These are phyloP conservation scores for Cnemophilus loriae DNA, from an alignment of 2,113 vertebrate genomes.

Conservation along the genomic window DNA sequence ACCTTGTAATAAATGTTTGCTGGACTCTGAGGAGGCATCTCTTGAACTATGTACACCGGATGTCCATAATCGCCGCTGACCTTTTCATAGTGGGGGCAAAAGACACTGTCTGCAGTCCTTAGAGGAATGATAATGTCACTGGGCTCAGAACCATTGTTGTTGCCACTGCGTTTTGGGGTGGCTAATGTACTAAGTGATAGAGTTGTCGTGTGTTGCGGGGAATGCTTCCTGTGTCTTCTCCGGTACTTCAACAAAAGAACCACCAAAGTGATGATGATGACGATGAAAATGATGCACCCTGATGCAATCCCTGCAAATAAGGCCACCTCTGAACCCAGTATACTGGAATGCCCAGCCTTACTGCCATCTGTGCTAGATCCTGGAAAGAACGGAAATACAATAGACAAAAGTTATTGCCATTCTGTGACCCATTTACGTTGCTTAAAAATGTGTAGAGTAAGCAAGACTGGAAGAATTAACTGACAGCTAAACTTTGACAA, in stretches of 20 bases:
- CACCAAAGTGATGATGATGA: conserved; percentile 98
- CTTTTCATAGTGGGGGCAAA: conserved; percentile 99
- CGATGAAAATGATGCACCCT: conserved; percentile 95
- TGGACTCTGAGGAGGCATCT: conserved; percentile 98
- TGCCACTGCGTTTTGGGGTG: conserved; percentile 92
- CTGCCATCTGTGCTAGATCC: conserved; percentile 79
- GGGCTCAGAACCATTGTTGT: conserved; percentile 97
- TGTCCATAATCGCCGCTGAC: conserved; percentile 99
- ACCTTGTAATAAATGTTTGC: conserved; percentile 99
- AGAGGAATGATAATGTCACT: conserved; percentile 99
- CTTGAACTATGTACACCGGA: conserved; percentile 98
- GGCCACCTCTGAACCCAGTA: conserved; percentile 93
- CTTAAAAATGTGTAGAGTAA: conserved; percentile 25
- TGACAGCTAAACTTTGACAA: conserved; percentile 58
- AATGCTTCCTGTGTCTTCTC: conserved; percentile 94
- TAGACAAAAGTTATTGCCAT: conserved; percentile 20
- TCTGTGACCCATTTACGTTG: background rate
- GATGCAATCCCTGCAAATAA: conserved; percentile 96
- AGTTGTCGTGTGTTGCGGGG: conserved; percentile 89
- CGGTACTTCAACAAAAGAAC: conserved; percentile 95
- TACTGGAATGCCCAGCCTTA: conserved; percentile 82
- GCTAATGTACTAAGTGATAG: conserved; percentile 96
- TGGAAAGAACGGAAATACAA: conserved; percentile 40
- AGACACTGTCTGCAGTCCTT: conserved; percentile 98
- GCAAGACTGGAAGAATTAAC: conserved; percentile 40